Base-by-base conservation (phyloP, 2,888 invertebrate genomes). In the Adelphocoris suturalis region DNA sequence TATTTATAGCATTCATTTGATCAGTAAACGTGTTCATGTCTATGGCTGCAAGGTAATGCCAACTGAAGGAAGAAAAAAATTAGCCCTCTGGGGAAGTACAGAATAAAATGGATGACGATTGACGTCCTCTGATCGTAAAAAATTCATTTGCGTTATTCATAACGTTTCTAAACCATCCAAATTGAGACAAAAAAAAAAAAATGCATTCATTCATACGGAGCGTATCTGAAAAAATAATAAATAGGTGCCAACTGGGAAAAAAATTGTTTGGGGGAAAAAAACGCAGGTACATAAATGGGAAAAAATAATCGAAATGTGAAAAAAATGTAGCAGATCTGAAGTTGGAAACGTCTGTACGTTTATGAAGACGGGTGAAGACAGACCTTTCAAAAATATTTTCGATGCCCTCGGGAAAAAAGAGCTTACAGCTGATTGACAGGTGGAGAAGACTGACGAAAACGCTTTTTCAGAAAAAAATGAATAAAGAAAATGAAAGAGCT, bases 301-400 rank as follows among this genome's bases (percentile, higher is more conserved):
- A 52, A 52, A 52, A 52, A 7, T 14, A 52, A 52, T 52, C 16
- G 57, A 57, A 57, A 57, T 37, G n/a, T n/a, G n/a, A 68, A 68
- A 68, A 68, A 27, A 68, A 23, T 23, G 19, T 13, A 7, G 23
- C 5, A 23, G 9, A 68, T 68, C 23, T 19, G 68, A 68, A 19
- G 23, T 68, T 68, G 68, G 23, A 68, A 68, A 68, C 37, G 68
- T 68, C 68, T 68, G 23, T 23, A 68, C 11, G 68, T 37, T 37
- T 12, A 68, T 68, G 68, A 68, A 68, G 68, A 68, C 23, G 68
- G 23, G 68, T 23, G 23, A 23, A 68, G 68, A 68, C 19, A 23
- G 68, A 68, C 68, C 23, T 5, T 68, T 68, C 68, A 27, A 68
- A 68, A 37, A 37, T 68, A 14, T 68, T 23, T 23, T 68, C 27